phyloP scores from a whole-genome alignment of 1,140 invertebrate genomes.

The Drosophila guanche region DNA sequence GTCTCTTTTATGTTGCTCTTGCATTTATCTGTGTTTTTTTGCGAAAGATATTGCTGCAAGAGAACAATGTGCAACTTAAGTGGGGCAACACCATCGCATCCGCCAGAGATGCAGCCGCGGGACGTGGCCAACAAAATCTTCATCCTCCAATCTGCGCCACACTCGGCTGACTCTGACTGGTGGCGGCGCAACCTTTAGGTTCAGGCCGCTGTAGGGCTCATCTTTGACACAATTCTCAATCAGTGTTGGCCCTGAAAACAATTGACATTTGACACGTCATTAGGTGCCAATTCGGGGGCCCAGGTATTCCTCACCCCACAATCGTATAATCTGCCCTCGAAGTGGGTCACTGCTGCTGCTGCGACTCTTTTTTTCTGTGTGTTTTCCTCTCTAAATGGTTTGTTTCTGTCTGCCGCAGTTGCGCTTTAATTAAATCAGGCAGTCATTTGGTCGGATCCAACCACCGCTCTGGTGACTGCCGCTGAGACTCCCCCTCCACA shows the following conservation, averaged over 20 bases:
- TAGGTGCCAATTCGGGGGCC: conserved; percentile 40
- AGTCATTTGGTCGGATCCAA: conserved; percentile 32
- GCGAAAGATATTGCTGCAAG: conserved; percentile 38
- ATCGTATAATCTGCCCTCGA: conserved; percentile 37
- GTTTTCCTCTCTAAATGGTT: conserved; percentile 47
- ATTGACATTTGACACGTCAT: conserved; percentile 67
- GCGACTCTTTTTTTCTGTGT: conserved; percentile 10
- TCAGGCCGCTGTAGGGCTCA: conserved; percentile 22
- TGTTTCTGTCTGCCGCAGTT: conserved; percentile 51
- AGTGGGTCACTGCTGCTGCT: conserved; percentile 48
- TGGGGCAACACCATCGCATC: conserved; percentile 63
- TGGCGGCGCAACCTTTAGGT: conserved; percentile 41
- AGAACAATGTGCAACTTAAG: conserved; percentile 66
- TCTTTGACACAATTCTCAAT: conserved; percentile 54
- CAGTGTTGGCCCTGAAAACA: conserved; percentile 42
- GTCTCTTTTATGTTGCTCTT: conserved; percentile 6
- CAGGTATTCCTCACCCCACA: conserved; percentile 25
- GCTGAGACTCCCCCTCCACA: background rate
- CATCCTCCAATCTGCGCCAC: conserved; percentile 48
- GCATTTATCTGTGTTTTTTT: conserved; percentile 43
- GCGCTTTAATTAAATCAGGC: conserved; percentile 62
- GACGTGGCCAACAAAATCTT: conserved; percentile 49
- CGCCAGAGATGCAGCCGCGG: conserved; percentile 26
- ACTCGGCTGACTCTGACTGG: conserved; percentile 55
- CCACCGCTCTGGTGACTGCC: background rate